Percentiles rank a stretch among this genome's conserved stretches.
phyloP scores from a whole-genome alignment of 2,113 vertebrate genomes.

The Aspidoscelis tigris region DNA sequence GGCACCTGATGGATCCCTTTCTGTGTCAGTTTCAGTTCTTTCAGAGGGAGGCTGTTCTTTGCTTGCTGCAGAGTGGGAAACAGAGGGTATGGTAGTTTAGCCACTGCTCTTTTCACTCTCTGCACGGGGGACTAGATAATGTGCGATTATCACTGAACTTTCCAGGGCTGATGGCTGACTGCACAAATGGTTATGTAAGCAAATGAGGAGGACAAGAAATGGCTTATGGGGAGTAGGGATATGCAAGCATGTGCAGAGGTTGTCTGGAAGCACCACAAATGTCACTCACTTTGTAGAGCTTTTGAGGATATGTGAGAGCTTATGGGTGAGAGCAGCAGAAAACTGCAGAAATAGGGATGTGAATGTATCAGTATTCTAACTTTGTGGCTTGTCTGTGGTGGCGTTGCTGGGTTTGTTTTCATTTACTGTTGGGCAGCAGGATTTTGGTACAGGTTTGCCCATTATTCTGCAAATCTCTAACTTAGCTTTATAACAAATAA shows the following conservation, averaged over 20 bases:
- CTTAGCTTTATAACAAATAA: background rate
- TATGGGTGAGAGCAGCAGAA: background rate
- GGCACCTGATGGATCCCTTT: background rate
- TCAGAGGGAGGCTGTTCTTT: too few species aligned
- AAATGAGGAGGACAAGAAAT: background rate
- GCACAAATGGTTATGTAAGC: slow-evolving; percentile 17
- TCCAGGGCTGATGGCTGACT: background rate
- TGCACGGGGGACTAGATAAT: slow-evolving; percentile 1
- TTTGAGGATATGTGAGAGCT: too few species aligned
- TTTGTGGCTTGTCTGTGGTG: background rate
- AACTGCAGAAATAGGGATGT: background rate
- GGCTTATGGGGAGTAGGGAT: background rate
- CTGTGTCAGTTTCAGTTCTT: too few species aligned
- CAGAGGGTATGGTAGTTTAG: background rate
- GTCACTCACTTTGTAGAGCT: background rate
- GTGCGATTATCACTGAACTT: slow-evolving; percentile 23
- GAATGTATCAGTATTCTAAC: background rate
- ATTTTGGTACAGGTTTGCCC: too few species aligned
- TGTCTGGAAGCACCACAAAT: background rate
- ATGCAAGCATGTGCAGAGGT: background rate
- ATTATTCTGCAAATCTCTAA: background rate
- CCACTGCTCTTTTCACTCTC: background rate
- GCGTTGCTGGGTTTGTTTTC: background rate
- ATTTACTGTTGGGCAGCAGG: background rate
- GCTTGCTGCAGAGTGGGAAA: too few species aligned